phyloP scores from a whole-genome alignment of 2,888 invertebrate genomes.

The Craniophora ligustri region DNA sequence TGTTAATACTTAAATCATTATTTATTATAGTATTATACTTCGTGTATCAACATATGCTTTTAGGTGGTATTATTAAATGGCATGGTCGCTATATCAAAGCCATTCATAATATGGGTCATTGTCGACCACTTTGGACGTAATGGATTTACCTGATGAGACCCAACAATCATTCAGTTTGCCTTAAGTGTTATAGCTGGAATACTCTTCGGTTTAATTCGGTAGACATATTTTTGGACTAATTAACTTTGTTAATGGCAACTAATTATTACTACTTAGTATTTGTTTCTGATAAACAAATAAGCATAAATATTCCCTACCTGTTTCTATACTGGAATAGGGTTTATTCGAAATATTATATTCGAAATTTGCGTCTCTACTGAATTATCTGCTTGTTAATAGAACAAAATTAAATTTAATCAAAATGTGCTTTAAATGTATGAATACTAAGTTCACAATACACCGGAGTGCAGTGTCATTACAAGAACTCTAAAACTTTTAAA shows the following conservation, averaged over 20 bases:
- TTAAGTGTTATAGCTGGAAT: conserved; percentile 35
- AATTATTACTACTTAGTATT: no score
- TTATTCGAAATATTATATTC: no score
- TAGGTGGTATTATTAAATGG: conserved; percentile 49
- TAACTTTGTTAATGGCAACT: background rate
- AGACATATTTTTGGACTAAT: background rate
- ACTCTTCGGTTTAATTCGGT: conserved; percentile 9
- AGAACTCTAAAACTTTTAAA: conserved; percentile 8
- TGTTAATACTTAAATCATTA: no score
- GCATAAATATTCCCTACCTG: no score
- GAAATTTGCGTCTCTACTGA: no score
- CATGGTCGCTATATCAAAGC: conserved; percentile 34
- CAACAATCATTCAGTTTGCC: conserved; percentile 27
- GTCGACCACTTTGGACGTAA: conserved; percentile 60
- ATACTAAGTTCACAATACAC: no score
- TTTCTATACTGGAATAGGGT: no score
- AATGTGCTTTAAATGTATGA: no score
- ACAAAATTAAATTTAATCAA: no score
- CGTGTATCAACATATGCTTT: conserved; percentile 40
- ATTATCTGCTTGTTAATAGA: no score
- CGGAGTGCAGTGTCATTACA: no score
- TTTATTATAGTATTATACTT: conserved; percentile 5
- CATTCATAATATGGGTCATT: conserved; percentile 56
- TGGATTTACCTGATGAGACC: conserved; percentile 51
- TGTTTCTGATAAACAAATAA: no score